Base-by-base conservation (phyloP, 2,113 vertebrate genomes). In the Lepisosteus oculatus region DNA sequence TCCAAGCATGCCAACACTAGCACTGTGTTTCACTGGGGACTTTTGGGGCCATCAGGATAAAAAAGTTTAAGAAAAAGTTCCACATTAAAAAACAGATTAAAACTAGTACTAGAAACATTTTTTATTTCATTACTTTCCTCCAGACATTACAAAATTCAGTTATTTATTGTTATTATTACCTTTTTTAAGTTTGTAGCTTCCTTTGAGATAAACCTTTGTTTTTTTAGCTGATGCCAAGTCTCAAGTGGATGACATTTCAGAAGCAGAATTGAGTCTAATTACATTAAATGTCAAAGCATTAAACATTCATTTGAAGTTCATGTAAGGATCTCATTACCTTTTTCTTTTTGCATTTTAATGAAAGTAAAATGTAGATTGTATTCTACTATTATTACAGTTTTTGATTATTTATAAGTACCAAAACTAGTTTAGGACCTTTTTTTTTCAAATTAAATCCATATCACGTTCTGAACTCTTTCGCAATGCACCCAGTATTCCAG, bases 161-260 rank as follows among this genome's bases (percentile, higher is more conserved):
- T 61, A 15, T 7, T 65, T 29, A 29, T 29, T 29, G 29, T 29
- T 29, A 29, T 29, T 29, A 29, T 29, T 29, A 29, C 29, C 1
- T 29, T 29, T 41, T 43, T 42, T 11, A 6, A 47, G 15, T 6
- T 29, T 55, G 15, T 54, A 12, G 56, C 61, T 45, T 70, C 70
- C 73, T 69, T 51, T 29, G 43, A 69, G 67, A 74, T 55, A 66
- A 69, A 62, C 73, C 68, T 70, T 74, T 74, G 73, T 70, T 74
- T 70, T 70, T 14, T 4, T 65, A 45, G 51, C 68, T 41, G 44
- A 63, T 62, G 8, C 41, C 64, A 69, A 45, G 54, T 68, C 47
- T 61, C n/a, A 17, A 68, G 67, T 63, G 67, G 54, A 51, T 74
- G 73, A 74, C 73, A 74, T 74, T 74, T 74, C 64, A 70, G 67